These are phyloP conservation scores for Oscheius sp. DNA, from an alignment of 2,888 invertebrate species.

Conservation along the genomic window DNA sequence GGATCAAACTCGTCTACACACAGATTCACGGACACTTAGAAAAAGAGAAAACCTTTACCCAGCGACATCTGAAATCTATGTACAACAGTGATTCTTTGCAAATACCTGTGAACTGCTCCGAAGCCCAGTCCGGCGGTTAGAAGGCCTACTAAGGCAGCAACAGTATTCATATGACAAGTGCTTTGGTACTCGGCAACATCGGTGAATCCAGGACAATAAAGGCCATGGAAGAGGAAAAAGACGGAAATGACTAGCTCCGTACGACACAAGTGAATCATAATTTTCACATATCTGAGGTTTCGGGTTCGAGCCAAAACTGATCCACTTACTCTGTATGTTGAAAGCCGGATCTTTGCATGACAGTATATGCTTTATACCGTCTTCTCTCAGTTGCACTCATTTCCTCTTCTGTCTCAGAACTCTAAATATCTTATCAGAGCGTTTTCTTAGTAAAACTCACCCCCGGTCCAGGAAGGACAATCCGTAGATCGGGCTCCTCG, in stretches of 20 bases:
- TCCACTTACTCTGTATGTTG: conserved; percentile 68
- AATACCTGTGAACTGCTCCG: conserved; percentile 68
- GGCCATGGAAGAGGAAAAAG: conserved; percentile 61
- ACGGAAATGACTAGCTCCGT: conserved; percentile 67
- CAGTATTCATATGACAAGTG: conserved; percentile 71
- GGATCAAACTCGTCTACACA: too few relatives aligned
- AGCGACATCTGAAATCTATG: conserved; percentile 56
- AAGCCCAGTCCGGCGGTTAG: conserved; percentile 70
- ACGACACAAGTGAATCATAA: conserved; percentile 69
- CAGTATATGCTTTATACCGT: conserved; percentile 69
- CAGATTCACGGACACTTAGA: too few relatives aligned
- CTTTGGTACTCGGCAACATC: conserved; percentile 68
- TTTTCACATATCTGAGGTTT: conserved; percentile 62
- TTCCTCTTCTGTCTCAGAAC: conserved; percentile 62
- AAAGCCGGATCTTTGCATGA: conserved; percentile 69
- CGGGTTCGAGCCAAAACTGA: not conserved
- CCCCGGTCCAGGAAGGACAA: conserved; percentile 61
- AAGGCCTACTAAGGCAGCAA: conserved; percentile 68
- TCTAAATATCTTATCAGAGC: conserved; percentile 25
- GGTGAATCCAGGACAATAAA: conserved; percentile 55
- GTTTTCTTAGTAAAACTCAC: conserved; percentile 18
- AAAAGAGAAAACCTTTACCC: conserved; percentile 12
- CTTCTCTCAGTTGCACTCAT: conserved; percentile 55
- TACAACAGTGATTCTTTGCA: not conserved
- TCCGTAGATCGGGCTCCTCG: conserved; percentile 63